Evolutionary conservation across 2,888 invertebrate species (phyloP), one percentile per base, ranked within the genome.

Genomic region (Ommatoiulus sabulosus): DNA sequence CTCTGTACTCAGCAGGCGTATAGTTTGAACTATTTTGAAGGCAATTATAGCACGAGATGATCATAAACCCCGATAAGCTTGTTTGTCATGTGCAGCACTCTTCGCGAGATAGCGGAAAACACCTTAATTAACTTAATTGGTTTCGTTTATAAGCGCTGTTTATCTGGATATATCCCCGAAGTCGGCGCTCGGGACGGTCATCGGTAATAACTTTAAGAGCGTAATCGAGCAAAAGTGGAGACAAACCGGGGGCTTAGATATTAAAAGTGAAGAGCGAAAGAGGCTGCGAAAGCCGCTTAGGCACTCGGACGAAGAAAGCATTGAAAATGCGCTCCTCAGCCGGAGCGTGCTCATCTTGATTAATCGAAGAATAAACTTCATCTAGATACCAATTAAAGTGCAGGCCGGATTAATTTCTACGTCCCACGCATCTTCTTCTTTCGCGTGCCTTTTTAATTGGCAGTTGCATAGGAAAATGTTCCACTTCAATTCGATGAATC

Each of bases 101-200:
- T 87, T n/a, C 15, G 46, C 44, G 24, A 87, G 87, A 87, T 87
- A 43, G 87, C 52, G 44, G 57, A 87, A 87, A 87, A 63, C 52
- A 63, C 87, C 87, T 87, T 87, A 87, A 87, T 87, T 87, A 87
- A 46, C 87, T 87, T 87, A 87, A 87, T 87, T 87, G 87, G 87
- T 87, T 87, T 48, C 63, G 87, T n/a, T 87, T 87, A 57, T 52
- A 35, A 87, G 87, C 52, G 20, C 35, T 87, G 87, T 57, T 87
- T 57, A 87, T 87, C 87, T 63, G 57, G 87, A 87, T 87, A 87
- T 87, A 87, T 87, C 84, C 84, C 44, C 84, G 17, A 84, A 44
- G 84, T 84, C 84, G 12, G 35, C 84, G 44, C 35, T 84, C 44
- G 84, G 84, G 84, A 84, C 44, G 35, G 84, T 84, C 84, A 44